Percentiles rank a stretch among this genome's conserved stretches.
Evolutionary conservation across 1,140 invertebrate species (phyloP).

Genomic region (Nilaparvata lugens): DNA sequence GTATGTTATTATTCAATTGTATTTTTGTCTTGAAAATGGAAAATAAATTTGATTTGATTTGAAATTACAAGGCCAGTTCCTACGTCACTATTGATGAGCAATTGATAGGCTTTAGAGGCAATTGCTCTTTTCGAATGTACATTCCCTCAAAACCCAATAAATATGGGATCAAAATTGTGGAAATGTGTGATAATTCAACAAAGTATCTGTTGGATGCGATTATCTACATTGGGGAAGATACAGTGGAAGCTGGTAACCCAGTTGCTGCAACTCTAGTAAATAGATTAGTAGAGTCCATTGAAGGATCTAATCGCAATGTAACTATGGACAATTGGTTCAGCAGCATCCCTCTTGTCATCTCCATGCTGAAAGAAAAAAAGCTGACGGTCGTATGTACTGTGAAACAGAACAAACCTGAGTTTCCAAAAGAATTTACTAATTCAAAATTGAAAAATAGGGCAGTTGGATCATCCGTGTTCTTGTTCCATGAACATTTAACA

Average conservation of each 20-base stretch:
- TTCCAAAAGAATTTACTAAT: slow-evolving; percentile 17
- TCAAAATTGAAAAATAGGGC: not conserved
- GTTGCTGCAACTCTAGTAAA: too few relatives aligned
- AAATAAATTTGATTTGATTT: too few relatives aligned
- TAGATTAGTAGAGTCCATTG: too few relatives aligned
- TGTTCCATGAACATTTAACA: slow-evolving; percentile 15
- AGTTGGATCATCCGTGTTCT: not conserved
- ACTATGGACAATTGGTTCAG: too few relatives aligned
- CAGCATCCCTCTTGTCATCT: too few relatives aligned
- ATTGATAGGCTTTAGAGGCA: slow-evolving; percentile 33
- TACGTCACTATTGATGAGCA: slow-evolving; percentile 30
- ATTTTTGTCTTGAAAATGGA: too few relatives aligned
- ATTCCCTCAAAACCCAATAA: slow-evolving; percentile 30
- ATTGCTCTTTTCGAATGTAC: slow-evolving; percentile 34
- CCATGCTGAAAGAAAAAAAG: too few relatives aligned
- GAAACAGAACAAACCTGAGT: slow-evolving; percentile 28
- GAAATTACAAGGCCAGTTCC: slow-evolving; percentile 21
- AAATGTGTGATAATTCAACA: slow-evolving; percentile 28
- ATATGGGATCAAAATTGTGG: slow-evolving; percentile 36
- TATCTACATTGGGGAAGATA: slow-evolving; percentile 32
- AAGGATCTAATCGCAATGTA: not conserved
- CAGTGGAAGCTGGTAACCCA: too few relatives aligned
- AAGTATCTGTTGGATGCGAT: slow-evolving; percentile 32
- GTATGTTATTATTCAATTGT: too few relatives aligned
- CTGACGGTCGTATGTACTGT: slow-evolving; percentile 2